A percentile compares a stretch with the other conserved stretches of the same genome.
Conservation (phyloP, 1,140 invertebrate species). For the Drosophila virilis region DNA sequence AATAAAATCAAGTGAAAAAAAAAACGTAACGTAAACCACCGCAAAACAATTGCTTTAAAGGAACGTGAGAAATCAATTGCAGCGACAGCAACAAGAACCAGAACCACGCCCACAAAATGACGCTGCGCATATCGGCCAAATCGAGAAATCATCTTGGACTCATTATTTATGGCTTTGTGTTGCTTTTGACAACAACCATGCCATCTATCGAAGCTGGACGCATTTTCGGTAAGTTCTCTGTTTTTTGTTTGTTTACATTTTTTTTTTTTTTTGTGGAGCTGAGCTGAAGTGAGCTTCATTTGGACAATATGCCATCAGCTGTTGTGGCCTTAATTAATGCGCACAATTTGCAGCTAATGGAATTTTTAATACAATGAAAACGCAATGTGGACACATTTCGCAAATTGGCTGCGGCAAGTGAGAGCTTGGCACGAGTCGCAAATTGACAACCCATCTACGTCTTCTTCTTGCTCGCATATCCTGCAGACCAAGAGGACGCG, state of each 20-base stretch:
- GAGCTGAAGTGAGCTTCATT: background rate
- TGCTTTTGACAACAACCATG: slow-evolving; percentile 63
- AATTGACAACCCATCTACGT: slow-evolving; percentile 17
- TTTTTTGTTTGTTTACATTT: background rate
- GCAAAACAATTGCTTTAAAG: slow-evolving; percentile 70
- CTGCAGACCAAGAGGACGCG: background rate
- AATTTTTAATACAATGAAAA: slow-evolving; percentile 75
- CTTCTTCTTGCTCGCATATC: slow-evolving; percentile 2
- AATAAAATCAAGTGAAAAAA: background rate
- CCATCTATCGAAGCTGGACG: slow-evolving; percentile 67
- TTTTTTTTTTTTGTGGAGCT: background rate
- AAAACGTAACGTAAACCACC: slow-evolving; percentile 75
- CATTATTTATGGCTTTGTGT: slow-evolving; percentile 76
- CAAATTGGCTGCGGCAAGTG: slow-evolving; percentile 43
- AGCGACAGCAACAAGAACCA: slow-evolving; percentile 31
- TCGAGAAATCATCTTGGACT: slow-evolving; percentile 77
- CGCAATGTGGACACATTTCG: slow-evolving; percentile 48
- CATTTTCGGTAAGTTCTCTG: slow-evolving; percentile 73
- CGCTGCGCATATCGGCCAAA: slow-evolving; percentile 78
- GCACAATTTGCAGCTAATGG: slow-evolving; percentile 73
- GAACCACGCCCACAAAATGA: slow-evolving; percentile 69
- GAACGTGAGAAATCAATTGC: slow-evolving; percentile 17
- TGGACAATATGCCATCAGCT: slow-evolving; percentile 51
- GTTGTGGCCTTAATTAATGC: slow-evolving; percentile 62
- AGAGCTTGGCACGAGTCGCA: background rate